Conservation (phyloP, 2,888 invertebrate genomes). For the Lacanobia wlatinum region DNA sequence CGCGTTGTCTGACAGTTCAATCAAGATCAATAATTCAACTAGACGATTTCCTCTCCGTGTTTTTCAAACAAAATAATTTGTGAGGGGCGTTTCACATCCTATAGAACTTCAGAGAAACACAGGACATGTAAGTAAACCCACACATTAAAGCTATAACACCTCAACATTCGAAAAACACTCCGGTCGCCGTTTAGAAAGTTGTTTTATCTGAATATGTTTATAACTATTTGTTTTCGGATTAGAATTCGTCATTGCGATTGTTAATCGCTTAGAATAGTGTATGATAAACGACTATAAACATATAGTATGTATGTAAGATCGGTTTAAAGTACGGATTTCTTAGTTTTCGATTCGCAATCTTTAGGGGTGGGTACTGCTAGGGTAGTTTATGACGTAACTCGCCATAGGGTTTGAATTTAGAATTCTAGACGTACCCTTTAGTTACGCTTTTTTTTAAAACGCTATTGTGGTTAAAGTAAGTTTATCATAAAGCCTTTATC, state of each 20-base stretch:
- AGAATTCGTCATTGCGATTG: slow-evolving; percentile 18
- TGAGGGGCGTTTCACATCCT: slow-evolving; percentile 53
- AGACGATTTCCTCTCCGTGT: slow-evolving; percentile 35
- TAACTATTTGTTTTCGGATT: slow-evolving; percentile 54
- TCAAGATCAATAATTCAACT: slow-evolving; percentile 57
- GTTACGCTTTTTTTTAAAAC: not conserved
- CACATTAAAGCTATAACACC: not conserved
- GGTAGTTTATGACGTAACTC: slow-evolving; percentile 43
- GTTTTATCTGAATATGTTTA: slow-evolving; percentile 7
- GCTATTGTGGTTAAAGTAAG: not conserved
- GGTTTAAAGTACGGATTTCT: not conserved
- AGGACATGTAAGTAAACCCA: slow-evolving; percentile 52
- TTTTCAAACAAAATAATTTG: slow-evolving; percentile 52
- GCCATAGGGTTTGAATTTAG: not conserved
- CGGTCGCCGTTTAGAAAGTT: slow-evolving; percentile 48
- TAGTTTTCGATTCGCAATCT: not conserved
- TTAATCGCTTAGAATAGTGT: not conserved
- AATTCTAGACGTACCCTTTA: not conserved
- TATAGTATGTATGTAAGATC: not conserved
- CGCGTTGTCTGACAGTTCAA: slow-evolving; percentile 38
- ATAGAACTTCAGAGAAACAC: slow-evolving; percentile 23
- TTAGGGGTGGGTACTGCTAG: slow-evolving; percentile 18
- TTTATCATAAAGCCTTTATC: not conserved
- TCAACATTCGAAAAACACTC: not conserved
- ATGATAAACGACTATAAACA: not conserved